Percentiles rank a stretch among this genome's conserved stretches.
Evolutionary conservation across 2,888 invertebrate species (phyloP).

Genomic region (Cyclophora albipunctata): DNA sequence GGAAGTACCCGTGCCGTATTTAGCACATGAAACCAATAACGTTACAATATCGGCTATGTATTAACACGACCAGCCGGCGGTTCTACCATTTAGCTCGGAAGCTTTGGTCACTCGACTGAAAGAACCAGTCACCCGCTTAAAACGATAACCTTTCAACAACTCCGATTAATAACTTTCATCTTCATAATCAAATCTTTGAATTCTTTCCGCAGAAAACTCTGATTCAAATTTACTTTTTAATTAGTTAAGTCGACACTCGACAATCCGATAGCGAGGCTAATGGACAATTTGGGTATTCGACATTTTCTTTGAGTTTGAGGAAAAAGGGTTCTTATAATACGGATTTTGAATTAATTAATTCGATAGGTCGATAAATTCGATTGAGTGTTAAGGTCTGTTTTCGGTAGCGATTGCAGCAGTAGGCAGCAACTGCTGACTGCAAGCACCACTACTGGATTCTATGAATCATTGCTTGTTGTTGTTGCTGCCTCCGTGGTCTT

Average conservation of each 20-base stretch:
- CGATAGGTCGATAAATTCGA: too few relatives aligned
- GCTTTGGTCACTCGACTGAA: slow-evolving; percentile 34
- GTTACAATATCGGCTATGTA: background rate
- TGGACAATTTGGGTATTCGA: slow-evolving; percentile 5
- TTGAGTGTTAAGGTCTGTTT: too few relatives aligned
- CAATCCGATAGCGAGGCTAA: slow-evolving; percentile 16
- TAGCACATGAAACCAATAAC: background rate
- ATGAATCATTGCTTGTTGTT: too few relatives aligned
- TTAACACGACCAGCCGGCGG: background rate
- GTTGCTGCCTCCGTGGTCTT: too few relatives aligned
- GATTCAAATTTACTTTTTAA: slow-evolving; percentile 39
- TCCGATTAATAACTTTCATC: slow-evolving; percentile 51
- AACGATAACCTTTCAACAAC: slow-evolving; percentile 24
- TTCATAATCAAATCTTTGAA: slow-evolving; percentile 47
- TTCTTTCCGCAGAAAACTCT: slow-evolving; percentile 28
- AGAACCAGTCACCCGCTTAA: slow-evolving; percentile 48
- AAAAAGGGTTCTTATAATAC: too few relatives aligned
- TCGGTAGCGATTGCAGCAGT: too few relatives aligned
- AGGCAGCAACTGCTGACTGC: too few relatives aligned
- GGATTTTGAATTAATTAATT: too few relatives aligned
- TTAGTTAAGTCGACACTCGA: slow-evolving; percentile 41
- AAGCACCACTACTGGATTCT: too few relatives aligned
- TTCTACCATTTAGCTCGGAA: slow-evolving; percentile 12
- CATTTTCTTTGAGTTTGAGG: background rate
- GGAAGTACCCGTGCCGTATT: too few relatives aligned